These are phyloP conservation scores for Anoplolepis gracilipes DNA, from an alignment of 1,140 invertebrate genomes.

Conservation along the genomic window DNA sequence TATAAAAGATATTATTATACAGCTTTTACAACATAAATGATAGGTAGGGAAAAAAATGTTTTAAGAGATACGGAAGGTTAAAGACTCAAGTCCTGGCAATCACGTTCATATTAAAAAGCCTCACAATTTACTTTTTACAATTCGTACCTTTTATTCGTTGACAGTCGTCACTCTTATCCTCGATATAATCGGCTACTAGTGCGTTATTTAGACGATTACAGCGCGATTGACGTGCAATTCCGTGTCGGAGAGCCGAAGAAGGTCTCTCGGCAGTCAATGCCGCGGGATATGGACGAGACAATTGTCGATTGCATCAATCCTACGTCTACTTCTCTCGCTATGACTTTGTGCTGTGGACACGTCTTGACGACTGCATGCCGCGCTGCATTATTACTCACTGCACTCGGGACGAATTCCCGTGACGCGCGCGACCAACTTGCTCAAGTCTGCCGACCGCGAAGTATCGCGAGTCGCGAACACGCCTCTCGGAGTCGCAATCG, in stretches of 20 bases:
- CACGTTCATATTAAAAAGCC: background rate
- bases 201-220: slow-evolving; percentile 65
- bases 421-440: slow-evolving; percentile 6
- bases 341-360: background rate
- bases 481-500: background rate
- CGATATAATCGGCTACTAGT: slow-evolving; percentile 38
- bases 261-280: slow-evolving; percentile 40
- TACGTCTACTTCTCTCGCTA: slow-evolving; percentile 18
- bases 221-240: slow-evolving; percentile 55
- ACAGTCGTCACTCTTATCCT: slow-evolving; percentile 19
- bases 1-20: background rate
- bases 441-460: background rate
- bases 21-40: background rate
- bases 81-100: background rate
- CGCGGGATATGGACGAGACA: slow-evolving; percentile 18
- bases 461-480: slow-evolving; percentile 1
- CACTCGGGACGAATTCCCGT: background rate
- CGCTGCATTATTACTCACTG: slow-evolving; percentile 11
- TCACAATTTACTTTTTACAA: too few relatives aligned
- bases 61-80: background rate
- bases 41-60: background rate
- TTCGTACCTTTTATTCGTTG: background rate
- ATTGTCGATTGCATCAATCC: slow-evolving; percentile 43
- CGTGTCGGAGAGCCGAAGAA: slow-evolving; percentile 37
- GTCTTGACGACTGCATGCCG: background rate